These are phyloP conservation scores for Rhabdophis nuchalis DNA, from an alignment of 2,797 vertebrate genomes.

Conservation along the genomic window DNA sequence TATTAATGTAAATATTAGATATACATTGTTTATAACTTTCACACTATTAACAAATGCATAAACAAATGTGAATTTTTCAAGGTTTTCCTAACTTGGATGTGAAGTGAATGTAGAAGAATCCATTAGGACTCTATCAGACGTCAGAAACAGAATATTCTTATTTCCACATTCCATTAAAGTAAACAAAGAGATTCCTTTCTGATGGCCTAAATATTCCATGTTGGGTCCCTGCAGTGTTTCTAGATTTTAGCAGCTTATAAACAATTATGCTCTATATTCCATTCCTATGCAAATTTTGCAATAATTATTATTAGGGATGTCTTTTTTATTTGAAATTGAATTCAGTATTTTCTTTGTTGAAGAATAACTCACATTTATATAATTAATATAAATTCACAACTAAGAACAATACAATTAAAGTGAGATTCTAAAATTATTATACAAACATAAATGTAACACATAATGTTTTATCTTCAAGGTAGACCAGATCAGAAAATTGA, in stretches of 20 bases:
- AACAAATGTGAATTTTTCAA: neutral
- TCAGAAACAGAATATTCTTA: conserved; percentile 10
- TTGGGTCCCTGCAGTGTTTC: neutral
- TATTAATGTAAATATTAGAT: neutral
- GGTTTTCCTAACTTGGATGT: neutral
- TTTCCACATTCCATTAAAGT: conserved; percentile 3
- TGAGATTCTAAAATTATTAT: neutral
- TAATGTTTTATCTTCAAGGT: neutral
- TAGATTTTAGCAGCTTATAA: conserved; percentile 34
- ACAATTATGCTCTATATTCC: conserved; percentile 2
- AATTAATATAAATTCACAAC: neutral
- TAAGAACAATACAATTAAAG: neutral
- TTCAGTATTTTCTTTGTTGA: neutral
- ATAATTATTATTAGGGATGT: neutral
- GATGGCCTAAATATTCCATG: conserved; percentile 36
- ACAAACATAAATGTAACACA: neutral
- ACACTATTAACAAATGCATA: neutral
- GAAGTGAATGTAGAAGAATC: conserved; percentile 35
- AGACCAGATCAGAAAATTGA: neutral
- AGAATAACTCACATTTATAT: neutral
- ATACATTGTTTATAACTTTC: neutral
- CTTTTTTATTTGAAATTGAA: conserved; percentile 13
- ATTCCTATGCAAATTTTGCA: conserved; percentile 29
- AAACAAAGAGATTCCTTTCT: conserved; percentile 31
- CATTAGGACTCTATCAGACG: neutral